Conservation (phyloP, 64 coral and sea anemone species). For the Hydrozoanthus tunicans region DNA sequence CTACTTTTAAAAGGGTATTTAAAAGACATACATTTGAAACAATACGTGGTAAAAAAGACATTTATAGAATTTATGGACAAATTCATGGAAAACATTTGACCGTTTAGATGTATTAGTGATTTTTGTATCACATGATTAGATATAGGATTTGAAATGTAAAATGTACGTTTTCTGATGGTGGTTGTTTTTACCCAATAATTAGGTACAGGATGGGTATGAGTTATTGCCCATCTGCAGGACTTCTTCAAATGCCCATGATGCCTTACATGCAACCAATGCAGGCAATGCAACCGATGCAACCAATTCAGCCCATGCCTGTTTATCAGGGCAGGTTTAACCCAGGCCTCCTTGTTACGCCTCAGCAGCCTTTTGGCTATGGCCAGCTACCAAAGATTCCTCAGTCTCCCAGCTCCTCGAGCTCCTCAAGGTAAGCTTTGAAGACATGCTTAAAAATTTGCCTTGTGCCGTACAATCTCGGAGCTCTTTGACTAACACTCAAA, state of each 20-base stretch:
- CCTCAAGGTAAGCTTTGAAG: constrained; percentile 17
- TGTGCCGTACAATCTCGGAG: too few relatives aligned
- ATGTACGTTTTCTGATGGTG: background rate
- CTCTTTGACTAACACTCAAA: too few relatives aligned
- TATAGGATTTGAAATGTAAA: too few relatives aligned
- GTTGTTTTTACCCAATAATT: background rate
- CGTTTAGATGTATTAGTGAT: too few relatives aligned
- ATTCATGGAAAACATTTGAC: too few relatives aligned
- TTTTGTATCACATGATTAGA: too few relatives aligned
- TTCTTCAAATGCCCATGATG: background rate
- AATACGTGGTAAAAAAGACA: too few relatives aligned
- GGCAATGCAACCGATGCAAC: too few relatives aligned
- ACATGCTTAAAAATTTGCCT: too few relatives aligned
- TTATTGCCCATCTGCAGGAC: background rate
- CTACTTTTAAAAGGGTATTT: too few relatives aligned
- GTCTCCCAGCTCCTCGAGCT: constrained; percentile 18
- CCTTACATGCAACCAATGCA: background rate
- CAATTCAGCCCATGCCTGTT: background rate
- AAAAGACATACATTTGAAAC: too few relatives aligned
- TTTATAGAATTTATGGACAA: too few relatives aligned
- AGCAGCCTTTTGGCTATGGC: background rate
- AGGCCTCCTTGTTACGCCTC: constrained; percentile 22
- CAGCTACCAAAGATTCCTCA: constrained; percentile 35
- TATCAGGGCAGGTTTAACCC: constrained; percentile 18
- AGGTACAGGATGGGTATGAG: constrained; percentile 26